These are phyloP conservation scores for Clanis bilineata DNA, from an alignment of 2,888 invertebrate species.

Conservation along the genomic window DNA sequence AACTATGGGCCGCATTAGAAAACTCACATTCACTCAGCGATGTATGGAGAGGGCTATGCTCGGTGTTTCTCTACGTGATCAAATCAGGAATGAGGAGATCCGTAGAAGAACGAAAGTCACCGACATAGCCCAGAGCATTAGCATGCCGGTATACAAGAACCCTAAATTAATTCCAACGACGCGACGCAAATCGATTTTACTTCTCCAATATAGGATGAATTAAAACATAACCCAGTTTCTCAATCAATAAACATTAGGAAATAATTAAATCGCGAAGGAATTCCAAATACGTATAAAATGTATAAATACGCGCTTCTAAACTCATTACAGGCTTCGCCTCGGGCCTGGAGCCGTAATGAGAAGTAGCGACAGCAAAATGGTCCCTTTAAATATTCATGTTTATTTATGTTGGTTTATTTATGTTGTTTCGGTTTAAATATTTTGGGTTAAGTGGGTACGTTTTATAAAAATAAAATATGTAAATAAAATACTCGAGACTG, in stretches of 20 bases:
- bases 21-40: no score
- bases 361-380: not conserved
- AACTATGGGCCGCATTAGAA: no score
- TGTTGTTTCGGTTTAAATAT: not conserved
- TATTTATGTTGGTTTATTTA: not conserved
- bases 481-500: no score
- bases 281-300: slow-evolving; percentile 1
- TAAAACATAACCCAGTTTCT: slow-evolving; percentile 3
- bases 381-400: not conserved
- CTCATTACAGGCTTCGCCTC: slow-evolving; percentile 4
- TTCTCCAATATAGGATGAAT: not conserved
- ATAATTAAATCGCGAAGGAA: slow-evolving; percentile 10
- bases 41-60: no score
- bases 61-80: no score
- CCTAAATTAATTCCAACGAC: not conserved
- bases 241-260: slow-evolving; percentile 10
- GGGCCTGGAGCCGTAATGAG: slow-evolving; percentile 2
- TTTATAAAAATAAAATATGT: no score
- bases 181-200: not conserved
- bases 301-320: slow-evolving; percentile 6
- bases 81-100: no score
- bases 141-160: not conserved
- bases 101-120: no score
- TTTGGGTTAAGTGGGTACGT: no score
- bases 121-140: no score